Evolutionary conservation across 2,797 vertebrate genomes (phyloP).

Genomic region (Mustela erminea): DNA sequence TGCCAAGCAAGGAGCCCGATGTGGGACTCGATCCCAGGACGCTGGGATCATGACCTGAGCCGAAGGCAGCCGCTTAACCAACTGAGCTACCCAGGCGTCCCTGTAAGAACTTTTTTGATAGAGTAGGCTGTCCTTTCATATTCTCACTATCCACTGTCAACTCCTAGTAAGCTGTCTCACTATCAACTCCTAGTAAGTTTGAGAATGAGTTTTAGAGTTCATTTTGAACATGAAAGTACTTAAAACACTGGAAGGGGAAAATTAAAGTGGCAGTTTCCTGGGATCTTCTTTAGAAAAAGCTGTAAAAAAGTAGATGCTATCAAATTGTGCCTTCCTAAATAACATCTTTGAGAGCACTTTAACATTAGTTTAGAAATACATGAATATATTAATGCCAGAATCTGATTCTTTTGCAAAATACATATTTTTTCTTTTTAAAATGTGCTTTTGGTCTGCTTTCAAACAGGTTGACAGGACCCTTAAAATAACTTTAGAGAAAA

Average conservation of each 20-base stretch:
- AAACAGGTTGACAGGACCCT: conserved; percentile 17
- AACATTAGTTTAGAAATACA: conserved; percentile 45
- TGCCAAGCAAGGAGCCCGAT: too few relatives aligned
- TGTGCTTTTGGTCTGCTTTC: conserved; percentile 51
- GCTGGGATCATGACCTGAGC: too few relatives aligned
- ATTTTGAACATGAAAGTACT: conserved; percentile 39
- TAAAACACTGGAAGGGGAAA: conserved; percentile 6
- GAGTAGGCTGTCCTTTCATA: conserved; percentile 50
- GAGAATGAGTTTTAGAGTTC: conserved; percentile 44
- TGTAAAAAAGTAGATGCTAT: conserved; percentile 58
- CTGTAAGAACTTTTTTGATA: conserved; percentile 18
- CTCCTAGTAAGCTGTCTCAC: background rate
- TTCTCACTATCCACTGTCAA: conserved; percentile 29
- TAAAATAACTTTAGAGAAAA: conserved; percentile 38
- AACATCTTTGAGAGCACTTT: conserved; percentile 64
- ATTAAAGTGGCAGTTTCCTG: conserved; percentile 28
- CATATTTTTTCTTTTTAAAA: conserved; percentile 15
- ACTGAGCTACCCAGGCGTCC: too few relatives aligned
- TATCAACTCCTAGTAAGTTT: conserved; percentile 15
- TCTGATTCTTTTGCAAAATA: conserved; percentile 2
- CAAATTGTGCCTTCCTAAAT: conserved; percentile 70
- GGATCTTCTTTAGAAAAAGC: conserved; percentile 55
- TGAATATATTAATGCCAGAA: conserved; percentile 57
- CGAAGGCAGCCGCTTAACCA: too few relatives aligned
- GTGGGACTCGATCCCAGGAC: too few relatives aligned